Evolutionary conservation across 30 jellyfish, hydroid and myxozoan species (phyloP), one percentile per base, ranked within the genome.

Genomic region (Turritopsis rubra): DNA sequence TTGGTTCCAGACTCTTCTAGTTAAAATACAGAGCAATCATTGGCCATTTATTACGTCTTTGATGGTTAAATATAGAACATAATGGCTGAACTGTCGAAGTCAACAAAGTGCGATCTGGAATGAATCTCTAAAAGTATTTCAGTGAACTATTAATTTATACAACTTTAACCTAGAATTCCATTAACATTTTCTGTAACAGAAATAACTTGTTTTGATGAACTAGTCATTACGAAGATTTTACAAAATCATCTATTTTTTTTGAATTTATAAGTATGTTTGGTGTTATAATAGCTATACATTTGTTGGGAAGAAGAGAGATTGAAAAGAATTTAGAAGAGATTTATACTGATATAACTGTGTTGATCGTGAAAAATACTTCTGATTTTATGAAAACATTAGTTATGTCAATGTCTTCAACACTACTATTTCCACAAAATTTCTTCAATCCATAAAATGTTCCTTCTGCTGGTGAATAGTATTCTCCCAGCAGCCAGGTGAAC

Each of bases 391-490:
- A 41, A 41, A 41, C 13, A 5, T 68, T n/a, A 23, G 60, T 74
- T 74, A 24, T 74, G 65, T 26, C 65, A 29, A 80, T 80, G 87
- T 53, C 84, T 52, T 53, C 87, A 16, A 65, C 87, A 24, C 60
- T 23, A 80, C 83, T 19, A 80, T 80, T 84, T 53, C 52, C 53
- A 23, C 87, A 53, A n/a, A 70, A 70, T 26, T 53, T 80, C 26
- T 80, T 80, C 53, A 53, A 41, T 21, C 23, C 71, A 21, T 20
- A 65, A 65, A 80, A 65, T 26, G 20, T 29, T 22, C 29, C 29
- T 65, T 8, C 18, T 54, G 20, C 87, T 28, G n/a, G 97, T 91
- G 8, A 80, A 92, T 28, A 91, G 97, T 75, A 91, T 91, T 41
- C 88, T 91, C n/a, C 97, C 97, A n/a, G n/a, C n/a, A n/a, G n/a